These are phyloP conservation scores for Psittacara wagleri DNA, from an alignment of 2,113 vertebrate species.

Conservation along the genomic window DNA sequence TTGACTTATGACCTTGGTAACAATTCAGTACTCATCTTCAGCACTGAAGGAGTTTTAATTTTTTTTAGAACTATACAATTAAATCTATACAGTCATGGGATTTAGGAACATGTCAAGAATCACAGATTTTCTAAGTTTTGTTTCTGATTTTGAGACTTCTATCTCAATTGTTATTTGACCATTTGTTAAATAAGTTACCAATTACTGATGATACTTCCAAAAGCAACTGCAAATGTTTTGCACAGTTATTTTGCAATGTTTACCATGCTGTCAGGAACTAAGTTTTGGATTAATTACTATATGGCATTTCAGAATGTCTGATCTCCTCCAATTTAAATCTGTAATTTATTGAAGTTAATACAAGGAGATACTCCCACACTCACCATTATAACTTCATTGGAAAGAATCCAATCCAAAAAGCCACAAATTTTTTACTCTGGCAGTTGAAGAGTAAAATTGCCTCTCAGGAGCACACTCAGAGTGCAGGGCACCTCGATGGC, in stretches of 20 bases:
- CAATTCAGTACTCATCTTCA: not conserved
- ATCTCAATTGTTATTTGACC: not conserved
- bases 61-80: not conserved
- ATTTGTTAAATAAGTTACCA: not conserved
- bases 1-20: not conserved
- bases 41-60: not conserved
- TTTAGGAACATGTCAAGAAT: not conserved
- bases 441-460: not conserved
- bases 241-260: not conserved
- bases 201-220: not conserved
- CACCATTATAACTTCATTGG: not conserved
- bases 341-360: not conserved
- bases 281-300: not conserved
- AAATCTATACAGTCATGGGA: not conserved
- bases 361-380: not conserved
- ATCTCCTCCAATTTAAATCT: not conserved
- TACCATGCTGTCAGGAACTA: not conserved
- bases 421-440: not conserved
- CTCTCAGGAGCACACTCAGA: not conserved
- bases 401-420: not conserved
- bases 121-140: not conserved
- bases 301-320: not conserved
- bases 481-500: not conserved
- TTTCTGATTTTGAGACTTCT: not conserved
- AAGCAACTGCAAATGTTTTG: not conserved